A percentile compares a stretch with the other conserved stretches of the same genome.
phyloP scores from a whole-genome alignment of 2,113 vertebrate species.

The Clinocottus analis region DNA sequence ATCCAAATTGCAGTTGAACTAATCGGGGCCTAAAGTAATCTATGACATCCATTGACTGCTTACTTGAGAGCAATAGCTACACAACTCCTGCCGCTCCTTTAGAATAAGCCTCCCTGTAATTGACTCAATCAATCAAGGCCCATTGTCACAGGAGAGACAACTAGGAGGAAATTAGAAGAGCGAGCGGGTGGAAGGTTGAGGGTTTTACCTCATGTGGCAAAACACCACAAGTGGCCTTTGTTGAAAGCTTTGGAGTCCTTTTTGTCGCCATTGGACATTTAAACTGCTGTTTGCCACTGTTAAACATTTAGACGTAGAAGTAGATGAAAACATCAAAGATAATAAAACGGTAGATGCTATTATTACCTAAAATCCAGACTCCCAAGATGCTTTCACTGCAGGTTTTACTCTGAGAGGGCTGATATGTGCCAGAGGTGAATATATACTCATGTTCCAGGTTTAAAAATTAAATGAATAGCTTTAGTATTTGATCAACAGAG shows the following conservation, averaged over 20 bases:
- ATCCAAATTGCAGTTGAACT: conserved; percentile 26
- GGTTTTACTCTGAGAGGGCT: not conserved
- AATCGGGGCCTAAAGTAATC: conserved; percentile 34
- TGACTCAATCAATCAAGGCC: conserved; percentile 47
- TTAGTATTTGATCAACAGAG: no score
- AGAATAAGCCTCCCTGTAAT: conserved; percentile 42
- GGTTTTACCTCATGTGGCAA: not conserved
- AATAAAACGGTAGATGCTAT: not conserved
- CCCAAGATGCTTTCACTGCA: not conserved
- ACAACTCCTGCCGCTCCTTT: not conserved
- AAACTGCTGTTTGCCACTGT: not conserved
- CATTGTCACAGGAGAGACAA: conserved; percentile 17
- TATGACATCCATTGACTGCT: conserved; percentile 34
- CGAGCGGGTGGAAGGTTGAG: not conserved
- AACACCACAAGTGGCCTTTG: not conserved
- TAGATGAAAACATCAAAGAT: not conserved
- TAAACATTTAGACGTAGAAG: not conserved
- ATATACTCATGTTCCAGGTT: no score
- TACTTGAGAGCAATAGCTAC: conserved; percentile 16
- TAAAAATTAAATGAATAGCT: no score
- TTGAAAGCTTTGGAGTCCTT: not conserved
- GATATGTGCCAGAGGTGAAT: no score
- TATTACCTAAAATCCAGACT: not conserved
- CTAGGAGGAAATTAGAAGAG: conserved; percentile 27
- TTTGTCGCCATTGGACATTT: not conserved